Evolutionary conservation across 1,140 invertebrate genomes (phyloP).

Genomic region (Saccostrea glomerata): DNA sequence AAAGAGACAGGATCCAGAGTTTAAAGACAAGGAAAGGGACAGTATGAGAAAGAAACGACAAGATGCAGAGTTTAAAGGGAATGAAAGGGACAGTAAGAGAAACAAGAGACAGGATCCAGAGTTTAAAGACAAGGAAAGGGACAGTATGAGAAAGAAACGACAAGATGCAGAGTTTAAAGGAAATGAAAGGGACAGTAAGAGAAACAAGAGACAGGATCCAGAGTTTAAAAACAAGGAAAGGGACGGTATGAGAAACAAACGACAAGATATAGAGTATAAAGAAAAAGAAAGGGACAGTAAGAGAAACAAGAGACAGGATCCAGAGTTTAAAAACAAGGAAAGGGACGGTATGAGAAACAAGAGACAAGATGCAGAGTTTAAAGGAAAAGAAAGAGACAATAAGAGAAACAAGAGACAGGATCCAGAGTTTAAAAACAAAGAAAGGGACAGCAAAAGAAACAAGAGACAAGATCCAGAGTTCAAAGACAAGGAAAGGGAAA

Average conservation of each 20-base stretch:
- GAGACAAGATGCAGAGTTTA: background rate
- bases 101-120: background rate
- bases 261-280: background rate
- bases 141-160: constrained; percentile 40
- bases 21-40: too few species aligned
- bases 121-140: background rate
- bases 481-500: constrained; percentile 28
- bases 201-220: constrained; percentile 23
- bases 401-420: constrained; percentile 20
- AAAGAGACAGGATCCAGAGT: too few species aligned
- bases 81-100: too few species aligned
- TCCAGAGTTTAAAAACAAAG: constrained; percentile 26
- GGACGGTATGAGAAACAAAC: background rate
- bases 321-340: constrained; percentile 44
- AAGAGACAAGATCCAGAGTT: background rate
- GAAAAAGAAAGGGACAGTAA: background rate
- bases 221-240: constrained; percentile 19
- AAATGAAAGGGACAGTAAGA: constrained; percentile 40
- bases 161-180: background rate
- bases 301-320: constrained; percentile 29
- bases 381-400: background rate
- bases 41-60: too few species aligned
- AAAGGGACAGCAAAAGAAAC: constrained; percentile 35
- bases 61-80: too few species aligned
- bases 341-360: constrained; percentile 35